Base-by-base conservation (phyloP, 2,888 invertebrate genomes). In the Lobophora halterata region DNA sequence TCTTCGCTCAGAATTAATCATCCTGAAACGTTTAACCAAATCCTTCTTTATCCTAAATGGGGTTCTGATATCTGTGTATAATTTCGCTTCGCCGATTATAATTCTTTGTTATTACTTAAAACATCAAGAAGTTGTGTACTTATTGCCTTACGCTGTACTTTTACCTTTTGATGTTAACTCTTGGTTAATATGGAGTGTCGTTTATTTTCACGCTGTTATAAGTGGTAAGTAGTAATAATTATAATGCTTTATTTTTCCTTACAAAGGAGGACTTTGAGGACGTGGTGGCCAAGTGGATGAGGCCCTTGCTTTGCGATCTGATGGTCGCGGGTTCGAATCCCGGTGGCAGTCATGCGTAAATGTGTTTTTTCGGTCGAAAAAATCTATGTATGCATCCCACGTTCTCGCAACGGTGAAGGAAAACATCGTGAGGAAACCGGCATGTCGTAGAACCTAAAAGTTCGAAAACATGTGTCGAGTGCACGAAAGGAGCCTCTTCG, bases 31-130 rank as follows among this genome's bases (percentile, higher is more conserved):
- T 5, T 58, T 85, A 1, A 65, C 68, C 0, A 79, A 74, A 39
- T 77, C 72, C 42, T 81, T 75, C 39, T 71, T 80, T 11, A 46
- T 75, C 37, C 42, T 85, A 1, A 83, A 83, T 44, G 44, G 49
- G 1, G 40, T 72, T 7, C 58, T 85, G 2, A 76, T 83, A 30
- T 60, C 63, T 5, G 71, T 83, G 3, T 85, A 83, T 39, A 80
- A 75, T 45, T 83, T 83, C 52, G 69, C 71, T 0, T 55, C 76
- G 1, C 54, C 69, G 1, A 14, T 75, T 12, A 39, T 79, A 0
- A 79, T 82, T 11, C 18, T 59, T 2, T 72, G 69, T 40, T 35
- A 58, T 46, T 83, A 75, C 46, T 20, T 65, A 0, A 52, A 35
- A 3, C 64, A 52, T 7, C 49, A 58, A 1, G 47, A 66, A 24